Percentiles rank a stretch among this genome's conserved stretches.
Evolutionary conservation across 2,113 vertebrate species (phyloP).

Genomic region (Loxodonta africana): DNA sequence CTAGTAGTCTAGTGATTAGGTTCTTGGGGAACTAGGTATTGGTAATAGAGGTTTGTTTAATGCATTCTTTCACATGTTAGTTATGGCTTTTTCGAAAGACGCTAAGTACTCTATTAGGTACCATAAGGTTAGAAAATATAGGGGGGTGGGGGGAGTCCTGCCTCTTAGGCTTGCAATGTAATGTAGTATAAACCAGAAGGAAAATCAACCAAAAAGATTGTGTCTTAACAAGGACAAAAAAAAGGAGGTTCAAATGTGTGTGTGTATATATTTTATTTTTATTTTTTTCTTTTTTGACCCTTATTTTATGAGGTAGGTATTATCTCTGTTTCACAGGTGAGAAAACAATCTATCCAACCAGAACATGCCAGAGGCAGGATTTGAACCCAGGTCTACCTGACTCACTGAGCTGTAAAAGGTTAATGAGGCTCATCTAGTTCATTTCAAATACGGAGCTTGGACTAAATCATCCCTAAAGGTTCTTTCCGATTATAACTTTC

Average conservation of each 20-base stretch:
- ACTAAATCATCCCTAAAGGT: neutral
- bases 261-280: neutral
- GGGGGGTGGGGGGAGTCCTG: neutral
- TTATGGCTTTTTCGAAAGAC: neutral
- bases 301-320: conserved; percentile 12
- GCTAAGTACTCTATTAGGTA: neutral
- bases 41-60: neutral
- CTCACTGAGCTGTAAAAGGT: neutral
- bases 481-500: conserved; percentile 13
- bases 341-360: neutral
- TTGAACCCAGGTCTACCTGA: conserved; percentile 39
- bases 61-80: neutral
- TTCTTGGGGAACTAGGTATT: neutral
- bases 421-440: neutral
- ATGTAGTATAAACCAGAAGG: neutral
- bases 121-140: neutral
- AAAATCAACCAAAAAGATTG: neutral
- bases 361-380: neutral
- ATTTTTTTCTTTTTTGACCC: neutral
- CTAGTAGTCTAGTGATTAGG: neutral
- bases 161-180: neutral
- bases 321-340: neutral
- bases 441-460: neutral
- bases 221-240: neutral
- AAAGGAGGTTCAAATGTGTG: neutral